A percentile compares a stretch with the other conserved stretches of the same genome.
Conservation (phyloP, 2,797 vertebrate species). For the Cossypha heuglini region DNA sequence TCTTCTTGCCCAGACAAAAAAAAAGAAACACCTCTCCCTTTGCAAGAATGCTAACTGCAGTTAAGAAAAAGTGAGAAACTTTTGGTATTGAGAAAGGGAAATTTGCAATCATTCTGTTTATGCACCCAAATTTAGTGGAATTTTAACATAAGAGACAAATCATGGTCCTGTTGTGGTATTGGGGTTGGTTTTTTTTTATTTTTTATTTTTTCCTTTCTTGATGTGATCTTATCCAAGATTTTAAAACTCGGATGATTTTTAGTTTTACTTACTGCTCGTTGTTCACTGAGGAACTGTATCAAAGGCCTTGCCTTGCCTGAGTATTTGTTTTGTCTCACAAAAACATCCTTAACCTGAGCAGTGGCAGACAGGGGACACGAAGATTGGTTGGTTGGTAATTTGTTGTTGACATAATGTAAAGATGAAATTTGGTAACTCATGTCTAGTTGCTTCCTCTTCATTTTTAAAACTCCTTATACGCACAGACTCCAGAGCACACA, state of each 20-base stretch:
- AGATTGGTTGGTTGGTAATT: background rate
- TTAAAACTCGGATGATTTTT: background rate
- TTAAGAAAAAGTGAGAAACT: background rate
- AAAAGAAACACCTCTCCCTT: accelerated
- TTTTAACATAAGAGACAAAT: background rate
- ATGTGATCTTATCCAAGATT: background rate
- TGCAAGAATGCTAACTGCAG: background rate
- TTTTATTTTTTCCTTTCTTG: background rate
- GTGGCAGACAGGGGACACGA: background rate
- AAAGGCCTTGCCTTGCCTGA: background rate
- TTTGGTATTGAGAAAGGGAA: background rate
- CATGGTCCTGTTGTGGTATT: accelerated
- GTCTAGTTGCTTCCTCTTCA: background rate
- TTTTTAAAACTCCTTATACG: background rate
- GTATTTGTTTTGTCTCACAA: background rate
- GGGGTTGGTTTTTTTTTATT: too few species aligned
- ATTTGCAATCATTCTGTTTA: background rate
- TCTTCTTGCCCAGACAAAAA: background rate
- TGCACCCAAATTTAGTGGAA: background rate
- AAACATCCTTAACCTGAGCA: background rate
- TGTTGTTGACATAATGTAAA: background rate
- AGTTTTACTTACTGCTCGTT: background rate
- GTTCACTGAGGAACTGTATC: background rate
- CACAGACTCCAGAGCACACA: accelerated
- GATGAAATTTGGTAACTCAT: background rate